These are phyloP conservation scores for Aspidoscelis tigris DNA, from an alignment of 2,113 vertebrate genomes.

Conservation along the genomic window DNA sequence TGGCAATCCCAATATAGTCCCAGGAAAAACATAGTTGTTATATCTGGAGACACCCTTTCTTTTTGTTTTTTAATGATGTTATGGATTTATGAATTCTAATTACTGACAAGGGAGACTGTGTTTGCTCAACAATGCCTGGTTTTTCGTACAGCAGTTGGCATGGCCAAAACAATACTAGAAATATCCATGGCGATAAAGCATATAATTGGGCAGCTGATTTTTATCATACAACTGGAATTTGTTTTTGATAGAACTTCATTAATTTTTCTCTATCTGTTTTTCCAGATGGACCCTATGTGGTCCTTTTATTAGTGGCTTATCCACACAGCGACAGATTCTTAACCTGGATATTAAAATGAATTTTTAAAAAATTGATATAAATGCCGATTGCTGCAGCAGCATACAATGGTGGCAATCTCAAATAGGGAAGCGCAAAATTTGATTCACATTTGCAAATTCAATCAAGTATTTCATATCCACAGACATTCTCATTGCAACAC, in stretches of 20 bases:
- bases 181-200: background rate
- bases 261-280: background rate
- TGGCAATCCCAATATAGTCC: too few relatives aligned
- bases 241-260: background rate
- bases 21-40: too few relatives aligned
- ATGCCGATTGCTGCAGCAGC: background rate
- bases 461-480: too few relatives aligned
- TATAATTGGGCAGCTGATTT: background rate
- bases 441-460: too few relatives aligned
- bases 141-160: background rate
- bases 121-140: background rate
- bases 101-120: background rate
- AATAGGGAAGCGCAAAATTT: too few relatives aligned
- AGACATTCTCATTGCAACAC: too few relatives aligned
- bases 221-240: background rate
- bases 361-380: background rate
- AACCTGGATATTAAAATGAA: background rate
- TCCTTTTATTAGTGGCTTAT: background rate
- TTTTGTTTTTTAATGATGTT: too few relatives aligned
- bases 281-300: background rate
- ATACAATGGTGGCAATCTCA: too few relatives aligned
- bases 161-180: background rate
- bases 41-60: too few relatives aligned
- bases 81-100: background rate
- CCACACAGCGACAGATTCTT: background rate